phyloP scores from a whole-genome alignment of 2,113 vertebrate genomes.

The Cynoglossus semilaevis region DNA sequence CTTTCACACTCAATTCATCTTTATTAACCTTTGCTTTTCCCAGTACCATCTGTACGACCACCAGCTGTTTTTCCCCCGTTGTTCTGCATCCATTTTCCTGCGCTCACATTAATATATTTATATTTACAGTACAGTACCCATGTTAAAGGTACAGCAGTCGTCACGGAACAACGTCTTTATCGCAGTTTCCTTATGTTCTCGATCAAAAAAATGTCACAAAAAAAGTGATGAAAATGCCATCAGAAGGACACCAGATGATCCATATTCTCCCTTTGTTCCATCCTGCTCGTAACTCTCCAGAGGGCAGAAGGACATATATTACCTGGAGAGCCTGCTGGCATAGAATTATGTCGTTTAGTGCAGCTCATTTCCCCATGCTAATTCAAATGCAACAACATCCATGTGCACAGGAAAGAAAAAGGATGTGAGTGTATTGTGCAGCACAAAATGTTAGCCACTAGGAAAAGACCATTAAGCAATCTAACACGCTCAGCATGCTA shows the following conservation, averaged over 20 bases:
- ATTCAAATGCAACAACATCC: constrained; percentile 38
- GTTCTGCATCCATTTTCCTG: constrained; percentile 1
- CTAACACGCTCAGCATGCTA: constrained; percentile 53
- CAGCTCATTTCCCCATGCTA: constrained; percentile 33
- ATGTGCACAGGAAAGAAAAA: constrained; percentile 10
- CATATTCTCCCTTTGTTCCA: constrained; percentile 50
- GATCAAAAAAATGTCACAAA: constrained; percentile 59
- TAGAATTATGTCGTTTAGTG: constrained; percentile 57
- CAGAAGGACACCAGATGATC: constrained; percentile 65
- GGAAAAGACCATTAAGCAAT: constrained; percentile 38
- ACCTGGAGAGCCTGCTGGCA: constrained; percentile 54
- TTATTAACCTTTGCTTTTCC: constrained; percentile 53
- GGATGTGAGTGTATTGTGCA: constrained; percentile 15
- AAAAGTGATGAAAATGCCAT: constrained; percentile 69
- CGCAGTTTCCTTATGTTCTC: constrained; percentile 38
- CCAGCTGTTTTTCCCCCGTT: constrained; percentile 27
- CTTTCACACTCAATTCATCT: constrained; percentile 44
- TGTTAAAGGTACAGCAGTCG: constrained; percentile 1
- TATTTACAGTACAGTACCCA: neutral
- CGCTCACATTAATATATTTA: neutral
- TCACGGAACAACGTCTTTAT: constrained; percentile 15
- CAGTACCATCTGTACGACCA: neutral
- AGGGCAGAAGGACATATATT: constrained; percentile 63
- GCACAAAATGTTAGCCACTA: constrained; percentile 11
- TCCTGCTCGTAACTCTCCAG: constrained; percentile 61